Evolutionary conservation across 2,797 vertebrate species (phyloP).

Genomic region (Jordanella pulchra): DNA sequence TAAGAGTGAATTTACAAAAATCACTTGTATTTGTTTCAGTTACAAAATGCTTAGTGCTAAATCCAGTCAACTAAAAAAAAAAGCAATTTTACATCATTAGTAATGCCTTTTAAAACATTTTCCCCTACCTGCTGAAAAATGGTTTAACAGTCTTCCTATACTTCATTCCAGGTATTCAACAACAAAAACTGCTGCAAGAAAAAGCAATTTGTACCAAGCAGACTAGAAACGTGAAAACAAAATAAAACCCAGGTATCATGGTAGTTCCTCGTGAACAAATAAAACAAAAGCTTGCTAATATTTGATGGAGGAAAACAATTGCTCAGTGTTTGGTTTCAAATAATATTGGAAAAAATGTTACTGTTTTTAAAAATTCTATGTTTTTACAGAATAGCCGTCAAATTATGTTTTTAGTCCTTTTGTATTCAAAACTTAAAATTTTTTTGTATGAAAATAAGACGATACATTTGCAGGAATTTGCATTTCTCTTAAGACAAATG

Average conservation of each 20-base stretch:
- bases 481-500: conserved; percentile 17
- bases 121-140: conserved; percentile 21
- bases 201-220: conserved; percentile 2
- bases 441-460: conserved; percentile 11
- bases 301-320: conserved; percentile 25
- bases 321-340: neutral
- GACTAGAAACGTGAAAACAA: conserved; percentile 18
- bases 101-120: neutral
- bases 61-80: conserved; percentile 11
- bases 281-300: conserved; percentile 7
- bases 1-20: conserved; percentile 49
- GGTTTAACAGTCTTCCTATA: conserved; percentile 34
- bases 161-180: conserved; percentile 11
- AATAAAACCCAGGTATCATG: conserved; percentile 12
- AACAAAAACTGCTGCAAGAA: neutral
- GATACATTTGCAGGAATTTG: conserved; percentile 13
- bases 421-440: neutral
- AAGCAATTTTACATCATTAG: neutral
- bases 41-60: conserved; percentile 19
- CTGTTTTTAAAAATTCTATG: neutral
- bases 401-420: neutral
- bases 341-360: neutral
- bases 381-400: neutral
- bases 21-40: conserved; percentile 11
- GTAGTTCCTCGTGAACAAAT: neutral